phyloP scores from a whole-genome alignment of 2,797 vertebrate genomes.

The Ctenopoma multispine region DNA sequence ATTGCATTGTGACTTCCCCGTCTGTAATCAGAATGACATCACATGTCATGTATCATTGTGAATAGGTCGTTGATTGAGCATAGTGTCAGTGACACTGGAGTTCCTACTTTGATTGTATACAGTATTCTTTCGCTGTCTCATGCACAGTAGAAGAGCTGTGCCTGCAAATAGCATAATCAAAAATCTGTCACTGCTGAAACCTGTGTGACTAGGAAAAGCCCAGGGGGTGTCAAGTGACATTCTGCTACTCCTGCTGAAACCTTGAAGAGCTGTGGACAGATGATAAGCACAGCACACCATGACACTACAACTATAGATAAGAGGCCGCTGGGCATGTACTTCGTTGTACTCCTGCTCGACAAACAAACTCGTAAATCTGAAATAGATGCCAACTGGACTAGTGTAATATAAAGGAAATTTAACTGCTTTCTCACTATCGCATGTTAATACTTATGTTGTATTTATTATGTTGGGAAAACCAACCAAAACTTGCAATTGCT shows the following conservation, averaged over 20 bases:
- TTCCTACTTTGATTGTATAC: conserved; percentile 23
- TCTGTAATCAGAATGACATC: conserved; percentile 31
- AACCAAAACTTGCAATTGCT: too few relatives aligned
- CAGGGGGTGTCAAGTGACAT: conserved; percentile 48
- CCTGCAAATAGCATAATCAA: conserved; percentile 39
- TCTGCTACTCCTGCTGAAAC: conserved; percentile 48
- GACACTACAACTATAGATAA: conserved; percentile 59
- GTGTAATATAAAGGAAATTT: not conserved
- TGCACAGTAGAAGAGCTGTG: conserved; percentile 7
- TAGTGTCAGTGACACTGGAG: conserved; percentile 19
- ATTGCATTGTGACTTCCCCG: conserved; percentile 32
- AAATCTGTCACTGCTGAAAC: conserved; percentile 41
- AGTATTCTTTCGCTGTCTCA: not conserved
- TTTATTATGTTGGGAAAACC: too few relatives aligned
- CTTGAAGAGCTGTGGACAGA: conserved; percentile 57
- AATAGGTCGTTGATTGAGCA: conserved; percentile 36
- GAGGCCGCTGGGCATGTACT: conserved; percentile 39
- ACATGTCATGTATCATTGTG: conserved; percentile 21
- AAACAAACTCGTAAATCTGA: conserved; percentile 45
- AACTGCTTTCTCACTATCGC: not conserved
- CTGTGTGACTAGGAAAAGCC: conserved; percentile 22
- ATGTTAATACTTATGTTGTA: too few relatives aligned
- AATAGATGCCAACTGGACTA: not conserved
- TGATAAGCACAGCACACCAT: conserved; percentile 58
- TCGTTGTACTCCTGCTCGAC: conserved; percentile 35